Base-by-base conservation (phyloP, 2,113 vertebrate genomes). In the Gadus chalcogrammus region DNA sequence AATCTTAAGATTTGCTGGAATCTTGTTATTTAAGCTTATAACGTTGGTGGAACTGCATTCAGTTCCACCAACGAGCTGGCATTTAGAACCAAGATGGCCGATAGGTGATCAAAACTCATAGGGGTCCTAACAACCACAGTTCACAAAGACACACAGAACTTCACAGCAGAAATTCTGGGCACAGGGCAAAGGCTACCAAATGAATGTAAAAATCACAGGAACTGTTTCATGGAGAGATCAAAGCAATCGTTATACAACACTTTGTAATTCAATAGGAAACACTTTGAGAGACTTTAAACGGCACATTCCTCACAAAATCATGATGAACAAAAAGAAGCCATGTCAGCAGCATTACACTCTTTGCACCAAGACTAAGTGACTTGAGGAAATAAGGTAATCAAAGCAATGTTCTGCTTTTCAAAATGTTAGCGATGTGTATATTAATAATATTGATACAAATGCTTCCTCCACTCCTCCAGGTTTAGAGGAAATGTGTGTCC, bases 281-380 rank as follows among this genome's bases (percentile, higher is more conserved):
- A 48, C 42, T 48, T 48, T 48, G 42, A 35, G n/a, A 59, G 42
- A 67, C 76, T 72, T 18, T 20, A 78, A 61, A 69, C 13, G 64
- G 66, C 61, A 80, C 82, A 85, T 85, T 85, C 78, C 58, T 68
- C 1, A 68, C 65, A 69, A 61, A 58, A 66, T 79, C 69, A 69
- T 56, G 62, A 70, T 2, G 69, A 61, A 69, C 69, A 63, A 56
- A 68, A 68, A 68, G 17, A 63, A 67, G 20, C 28, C 38, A 4
- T n/a, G 69, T 38, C 3, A 8, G 64, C 68, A 68, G 72, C 60
- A 59, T 68, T 69, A 62, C 9, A 11, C 9, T 13, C 22, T 65
- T 8, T 62, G 2, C n/a, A 62, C 17, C 38, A 17, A 15, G 67
- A 48, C 42, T 9, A 48, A 2, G 42, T 13, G 12, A 48, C 42